Percentiles rank a stretch among this genome's conserved stretches.
Conservation (phyloP, 2,888 invertebrate genomes). For the Andrena haemorrhoa region DNA sequence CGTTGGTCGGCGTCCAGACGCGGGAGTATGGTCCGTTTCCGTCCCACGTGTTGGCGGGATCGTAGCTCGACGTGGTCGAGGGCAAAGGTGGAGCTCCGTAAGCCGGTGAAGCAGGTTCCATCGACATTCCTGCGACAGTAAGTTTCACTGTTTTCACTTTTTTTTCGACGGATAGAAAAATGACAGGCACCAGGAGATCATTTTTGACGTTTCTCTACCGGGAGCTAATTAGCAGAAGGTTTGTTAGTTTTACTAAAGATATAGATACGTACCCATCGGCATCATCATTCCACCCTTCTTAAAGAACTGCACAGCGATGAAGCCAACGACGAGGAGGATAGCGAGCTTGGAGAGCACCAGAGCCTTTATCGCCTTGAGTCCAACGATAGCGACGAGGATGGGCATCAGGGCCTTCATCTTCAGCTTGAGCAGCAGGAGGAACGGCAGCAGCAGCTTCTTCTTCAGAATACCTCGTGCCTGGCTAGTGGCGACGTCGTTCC, state of each 20-base stretch:
- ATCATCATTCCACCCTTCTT: constrained; percentile 90
- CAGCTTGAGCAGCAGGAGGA: constrained; percentile 92
- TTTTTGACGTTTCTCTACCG: not conserved
- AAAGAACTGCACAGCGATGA: constrained; percentile 91
- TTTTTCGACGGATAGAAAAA: not conserved
- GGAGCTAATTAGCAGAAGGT: not conserved
- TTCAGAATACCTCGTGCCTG: constrained; percentile 91
- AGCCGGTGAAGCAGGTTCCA: constrained; percentile 88
- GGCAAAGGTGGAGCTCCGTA: constrained; percentile 89
- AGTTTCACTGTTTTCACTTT: constrained; percentile 8
- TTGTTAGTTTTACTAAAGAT: too few relatives aligned
- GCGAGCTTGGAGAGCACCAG: constrained; percentile 94
- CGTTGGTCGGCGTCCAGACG: constrained; percentile 88
- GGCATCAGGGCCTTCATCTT: constrained; percentile 95
- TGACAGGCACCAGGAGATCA: too few relatives aligned
- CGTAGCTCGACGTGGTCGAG: constrained; percentile 87
- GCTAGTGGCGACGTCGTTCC: constrained; percentile 77
- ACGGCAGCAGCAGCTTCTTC: constrained; percentile 93
- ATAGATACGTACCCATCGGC: constrained; percentile 79
- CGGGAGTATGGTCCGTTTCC: constrained; percentile 92
- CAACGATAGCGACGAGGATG: constrained; percentile 91
- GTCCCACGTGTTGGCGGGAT: constrained; percentile 90
- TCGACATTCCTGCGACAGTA: constrained; percentile 88
- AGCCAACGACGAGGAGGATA: constrained; percentile 92
- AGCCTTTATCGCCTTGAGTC: constrained; percentile 93